phyloP scores from a whole-genome alignment of 1,140 invertebrate genomes.

The Eufriesea mexicana region DNA sequence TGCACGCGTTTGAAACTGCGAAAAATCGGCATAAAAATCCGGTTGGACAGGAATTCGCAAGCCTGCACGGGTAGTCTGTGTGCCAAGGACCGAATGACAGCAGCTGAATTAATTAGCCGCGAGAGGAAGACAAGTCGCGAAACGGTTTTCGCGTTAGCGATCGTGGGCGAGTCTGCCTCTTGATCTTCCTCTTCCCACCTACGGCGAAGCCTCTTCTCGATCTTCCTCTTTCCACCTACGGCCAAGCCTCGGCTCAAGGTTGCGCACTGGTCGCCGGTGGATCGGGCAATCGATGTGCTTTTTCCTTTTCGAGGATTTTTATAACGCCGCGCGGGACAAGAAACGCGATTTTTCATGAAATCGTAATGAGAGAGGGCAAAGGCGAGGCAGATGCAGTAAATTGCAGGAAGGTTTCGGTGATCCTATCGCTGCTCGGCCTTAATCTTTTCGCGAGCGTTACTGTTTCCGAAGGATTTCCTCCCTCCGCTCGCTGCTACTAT shows the following conservation, averaged over 20 bases:
- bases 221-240: too few species aligned
- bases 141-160: constrained; percentile 22
- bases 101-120: constrained; percentile 72
- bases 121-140: background rate
- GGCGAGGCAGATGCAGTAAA: background rate
- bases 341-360: background rate
- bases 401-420: too few species aligned
- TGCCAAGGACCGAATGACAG: constrained; percentile 66
- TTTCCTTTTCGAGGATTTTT: background rate
- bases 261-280: background rate
- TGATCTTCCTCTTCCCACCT: background rate
- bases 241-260: background rate
- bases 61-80: constrained; percentile 54
- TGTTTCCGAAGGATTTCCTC: too few species aligned
- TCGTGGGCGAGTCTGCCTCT: constrained; percentile 5
- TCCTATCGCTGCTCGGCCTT: too few species aligned
- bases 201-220: background rate
- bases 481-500: too few species aligned
- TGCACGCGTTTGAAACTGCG: constrained; percentile 72
- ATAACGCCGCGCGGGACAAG: too few species aligned
- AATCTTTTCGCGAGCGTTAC: too few species aligned
- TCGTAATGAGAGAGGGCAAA: background rate
- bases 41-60: constrained; percentile 68
- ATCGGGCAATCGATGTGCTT: background rate
- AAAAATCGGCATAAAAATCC: constrained; percentile 71